phyloP scores from a whole-genome alignment of 2,113 vertebrate species.

The Tamias sibiricus region DNA sequence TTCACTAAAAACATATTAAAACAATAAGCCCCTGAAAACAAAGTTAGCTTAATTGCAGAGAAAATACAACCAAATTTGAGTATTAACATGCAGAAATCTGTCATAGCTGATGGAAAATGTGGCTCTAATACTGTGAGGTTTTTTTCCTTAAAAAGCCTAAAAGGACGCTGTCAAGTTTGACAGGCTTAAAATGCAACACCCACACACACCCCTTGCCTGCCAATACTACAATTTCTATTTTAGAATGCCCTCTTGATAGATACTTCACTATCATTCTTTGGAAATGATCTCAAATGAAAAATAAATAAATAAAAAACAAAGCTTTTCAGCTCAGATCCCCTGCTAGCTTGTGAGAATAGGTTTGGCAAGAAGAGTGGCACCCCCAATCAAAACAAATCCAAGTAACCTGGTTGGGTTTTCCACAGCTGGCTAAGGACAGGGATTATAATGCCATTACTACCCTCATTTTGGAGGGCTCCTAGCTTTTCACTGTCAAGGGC shows the following conservation, averaged over 20 bases:
- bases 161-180: constrained; percentile 60
- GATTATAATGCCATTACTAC: background rate
- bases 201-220: constrained; percentile 10
- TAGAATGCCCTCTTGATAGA: constrained; percentile 54
- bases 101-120: background rate
- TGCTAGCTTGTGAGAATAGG: constrained; percentile 38
- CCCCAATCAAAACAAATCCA: constrained; percentile 3
- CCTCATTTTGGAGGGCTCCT: background rate
- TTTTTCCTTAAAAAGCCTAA: constrained; percentile 61
- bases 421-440: background rate
- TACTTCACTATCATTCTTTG: constrained; percentile 56
- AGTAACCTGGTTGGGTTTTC: background rate
- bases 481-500: background rate
- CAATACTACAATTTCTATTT: constrained; percentile 53
- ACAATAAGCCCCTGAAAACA: constrained; percentile 26
- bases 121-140: constrained; percentile 42
- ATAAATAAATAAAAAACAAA: constrained; percentile 60
- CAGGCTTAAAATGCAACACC: constrained; percentile 55
- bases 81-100: constrained; percentile 40
- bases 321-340: constrained; percentile 31
- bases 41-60: constrained; percentile 42
- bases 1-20: constrained; percentile 20
- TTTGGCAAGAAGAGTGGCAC: constrained; percentile 41
- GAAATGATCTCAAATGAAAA: constrained; percentile 60
- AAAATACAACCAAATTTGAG: constrained; percentile 22